These are phyloP conservation scores for Bolinopsis microptera DNA, from an alignment of 37 sponge, comb jelly and placozoan genomes.

Conservation along the genomic window DNA sequence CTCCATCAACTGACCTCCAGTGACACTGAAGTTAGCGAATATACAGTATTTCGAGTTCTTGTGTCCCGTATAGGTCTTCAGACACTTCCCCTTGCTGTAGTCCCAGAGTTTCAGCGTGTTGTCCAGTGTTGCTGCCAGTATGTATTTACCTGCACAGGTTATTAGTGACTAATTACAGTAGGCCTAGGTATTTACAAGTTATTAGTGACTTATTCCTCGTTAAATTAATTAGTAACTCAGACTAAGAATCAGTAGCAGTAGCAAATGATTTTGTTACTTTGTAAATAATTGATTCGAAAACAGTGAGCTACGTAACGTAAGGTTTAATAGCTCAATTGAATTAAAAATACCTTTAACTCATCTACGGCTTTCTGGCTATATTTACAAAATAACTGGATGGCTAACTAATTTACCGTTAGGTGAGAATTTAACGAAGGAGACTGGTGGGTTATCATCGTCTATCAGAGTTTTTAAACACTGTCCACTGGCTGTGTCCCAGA, in stretches of 20 bases:
- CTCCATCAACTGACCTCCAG: slow-evolving; percentile 88
- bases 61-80: slow-evolving; percentile 95
- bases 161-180: no score
- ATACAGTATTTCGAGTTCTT: slow-evolving; percentile 96
- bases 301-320: no score
- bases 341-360: no score
- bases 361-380: no score
- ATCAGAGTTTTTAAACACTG: slow-evolving; percentile 96
- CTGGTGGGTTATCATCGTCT: slow-evolving; percentile 98
- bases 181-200: no score
- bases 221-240: no score
- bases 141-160: slow-evolving; percentile 77
- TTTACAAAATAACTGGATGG: background rate
- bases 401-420: slow-evolving; percentile 74
- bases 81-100: slow-evolving; percentile 76
- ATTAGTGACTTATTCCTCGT: no score
- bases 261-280: no score
- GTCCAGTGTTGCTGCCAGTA: slow-evolving; percentile 92
- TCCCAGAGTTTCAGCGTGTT: slow-evolving; percentile 97
- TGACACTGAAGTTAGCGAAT: slow-evolving; percentile 97
- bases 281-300: no score
- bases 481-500: slow-evolving; percentile 97
- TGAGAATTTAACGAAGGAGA: slow-evolving; percentile 96
- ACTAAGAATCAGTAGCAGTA: no score
- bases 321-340: no score